Base-by-base conservation (phyloP, 2,797 vertebrate species). In the Pangasius krempfi region DNA sequence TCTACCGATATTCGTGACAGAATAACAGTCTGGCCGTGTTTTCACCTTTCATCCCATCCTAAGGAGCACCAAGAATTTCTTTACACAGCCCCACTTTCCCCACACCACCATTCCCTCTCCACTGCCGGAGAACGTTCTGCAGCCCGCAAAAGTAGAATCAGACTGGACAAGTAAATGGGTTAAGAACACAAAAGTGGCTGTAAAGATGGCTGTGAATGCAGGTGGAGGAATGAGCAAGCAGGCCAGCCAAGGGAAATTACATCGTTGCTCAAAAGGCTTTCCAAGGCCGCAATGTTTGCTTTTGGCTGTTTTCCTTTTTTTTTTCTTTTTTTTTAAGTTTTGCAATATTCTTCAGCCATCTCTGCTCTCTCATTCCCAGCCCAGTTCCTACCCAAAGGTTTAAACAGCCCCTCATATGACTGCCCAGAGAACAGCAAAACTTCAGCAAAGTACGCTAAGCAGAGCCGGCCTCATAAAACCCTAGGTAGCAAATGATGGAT, bases 171-270 rank as follows among this genome's bases (percentile, higher is more conserved):
- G 90, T 91, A 90, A 92, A 90, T 90, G 82, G 86, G 87, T 89
- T 90, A 92, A 89, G 89, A 91, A 92, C 88, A 90, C 87, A 87
- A 91, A 92, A 92, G 92, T 91, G 91, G 92, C 87, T 91, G 91
- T 92, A 92, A 91, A 91, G 89, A 89, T 89, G 89, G 88, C 84
- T 89, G 88, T 90, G 89, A 91, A 91, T 82, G 89, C 70, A 70
- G 81, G 88, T 87, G 89, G 89, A 92, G 89, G 88, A 91, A 89
- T 89, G 90, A 87, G 68, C 64, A 85, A 86, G 52, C 76, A 56
- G 82, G 85, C 89, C 89, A 88, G 86, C 56, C 90, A 84, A 78
- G 89, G 89, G 87, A 89, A 88, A 91, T 90, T 86, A 89, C 89
- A 88, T 73, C 70, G 60, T 81, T 76, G 83, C 72, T 56, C 83